These are phyloP conservation scores for Falco concolor DNA, from an alignment of 2,797 vertebrate species.

Conservation along the genomic window DNA sequence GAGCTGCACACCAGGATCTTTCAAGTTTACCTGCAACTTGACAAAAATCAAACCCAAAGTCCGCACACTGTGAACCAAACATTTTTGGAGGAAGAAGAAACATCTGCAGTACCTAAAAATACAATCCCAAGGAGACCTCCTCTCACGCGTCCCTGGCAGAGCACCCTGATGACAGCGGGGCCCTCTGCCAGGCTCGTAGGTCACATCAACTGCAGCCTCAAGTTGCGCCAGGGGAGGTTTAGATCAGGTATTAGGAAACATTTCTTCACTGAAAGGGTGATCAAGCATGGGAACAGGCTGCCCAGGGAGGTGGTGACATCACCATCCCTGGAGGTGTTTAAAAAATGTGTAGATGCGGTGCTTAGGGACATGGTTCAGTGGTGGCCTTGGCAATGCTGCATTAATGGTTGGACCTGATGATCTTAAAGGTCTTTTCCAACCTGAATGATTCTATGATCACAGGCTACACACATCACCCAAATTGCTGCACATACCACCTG, in stretches of 20 bases:
- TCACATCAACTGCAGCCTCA: no score
- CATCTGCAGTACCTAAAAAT: neutral
- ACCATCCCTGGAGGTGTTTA: no score
- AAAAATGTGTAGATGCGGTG: no score
- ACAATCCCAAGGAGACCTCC: neutral
- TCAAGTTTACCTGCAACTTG: neutral
- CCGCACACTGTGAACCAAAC: neutral
- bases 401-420: no score
- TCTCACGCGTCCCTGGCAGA: neutral
- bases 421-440: no score
- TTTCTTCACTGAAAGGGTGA: no score
- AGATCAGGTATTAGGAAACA: no score
- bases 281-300: no score
- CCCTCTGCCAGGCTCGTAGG: neutral
- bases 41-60: neutral
- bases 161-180: neutral
- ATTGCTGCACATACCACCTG: neutral
- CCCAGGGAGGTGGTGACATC: no score
- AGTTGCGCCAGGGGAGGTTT: no score
- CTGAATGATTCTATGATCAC: neutral
- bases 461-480: neutral
- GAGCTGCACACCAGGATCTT: neutral
- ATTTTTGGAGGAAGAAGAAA: neutral
- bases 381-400: no score
- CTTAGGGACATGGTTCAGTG: no score